phyloP scores from a whole-genome alignment of 1,140 invertebrate species.

The Apis dorsata region DNA sequence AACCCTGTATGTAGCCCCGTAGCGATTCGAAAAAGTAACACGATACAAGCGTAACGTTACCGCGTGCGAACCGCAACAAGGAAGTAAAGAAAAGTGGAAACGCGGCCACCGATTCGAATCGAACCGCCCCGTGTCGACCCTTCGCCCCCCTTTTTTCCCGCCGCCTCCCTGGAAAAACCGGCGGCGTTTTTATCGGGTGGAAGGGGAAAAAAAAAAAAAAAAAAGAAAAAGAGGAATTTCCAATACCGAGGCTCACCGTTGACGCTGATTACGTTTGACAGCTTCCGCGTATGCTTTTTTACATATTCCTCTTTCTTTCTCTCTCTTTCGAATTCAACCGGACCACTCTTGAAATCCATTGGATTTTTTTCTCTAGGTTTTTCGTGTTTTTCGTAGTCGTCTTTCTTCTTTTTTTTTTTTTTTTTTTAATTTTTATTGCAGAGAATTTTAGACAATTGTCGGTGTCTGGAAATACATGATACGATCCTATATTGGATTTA shows the following conservation, averaged over 20 bases:
- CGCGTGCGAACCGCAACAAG: slow-evolving; percentile 62
- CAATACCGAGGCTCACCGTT: slow-evolving; percentile 29
- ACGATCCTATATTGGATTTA: neutral
- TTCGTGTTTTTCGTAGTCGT: neutral
- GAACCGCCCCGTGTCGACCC: slow-evolving; percentile 48
- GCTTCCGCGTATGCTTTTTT: slow-evolving; percentile 61
- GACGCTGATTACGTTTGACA: slow-evolving; percentile 69
- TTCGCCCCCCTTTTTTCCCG: slow-evolving; percentile 39
- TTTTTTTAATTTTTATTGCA: neutral
- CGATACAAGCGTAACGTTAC: slow-evolving; percentile 65
- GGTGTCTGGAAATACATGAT: no score
- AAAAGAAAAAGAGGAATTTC: slow-evolving; percentile 30
- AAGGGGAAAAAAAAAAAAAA: neutral
- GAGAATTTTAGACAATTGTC: neutral
- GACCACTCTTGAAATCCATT: slow-evolving; percentile 14
- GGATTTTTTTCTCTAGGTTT: neutral
- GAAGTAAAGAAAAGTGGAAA: slow-evolving; percentile 50
- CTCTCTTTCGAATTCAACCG: slow-evolving; percentile 28
- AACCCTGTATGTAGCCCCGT: slow-evolving; percentile 38
- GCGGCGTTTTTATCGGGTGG: slow-evolving; percentile 38
- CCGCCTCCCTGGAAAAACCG: slow-evolving; percentile 43
- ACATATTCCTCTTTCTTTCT: slow-evolving; percentile 28
- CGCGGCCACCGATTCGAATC: slow-evolving; percentile 65
- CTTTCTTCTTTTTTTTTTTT: neutral
- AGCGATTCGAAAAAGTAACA: slow-evolving; percentile 52